Evolutionary conservation across 1,140 invertebrate species (phyloP).

Genomic region (Augochlora pura): DNA sequence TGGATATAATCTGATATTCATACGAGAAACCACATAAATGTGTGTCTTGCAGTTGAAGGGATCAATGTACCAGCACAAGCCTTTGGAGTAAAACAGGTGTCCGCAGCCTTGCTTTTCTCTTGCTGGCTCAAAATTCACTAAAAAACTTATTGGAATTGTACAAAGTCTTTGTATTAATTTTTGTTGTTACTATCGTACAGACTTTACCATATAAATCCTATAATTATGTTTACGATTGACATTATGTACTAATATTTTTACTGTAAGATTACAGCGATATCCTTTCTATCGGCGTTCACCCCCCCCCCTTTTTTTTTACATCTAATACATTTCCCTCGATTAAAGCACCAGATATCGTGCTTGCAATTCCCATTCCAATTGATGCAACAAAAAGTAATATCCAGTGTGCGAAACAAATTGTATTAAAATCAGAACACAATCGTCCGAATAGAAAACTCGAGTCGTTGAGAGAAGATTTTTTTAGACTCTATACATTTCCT

Average conservation of each 20-base stretch:
- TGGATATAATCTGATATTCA: slow-evolving; percentile 36
- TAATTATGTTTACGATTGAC: slow-evolving; percentile 61
- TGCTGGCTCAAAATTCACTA: slow-evolving; percentile 45
- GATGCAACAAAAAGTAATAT: slow-evolving; percentile 17
- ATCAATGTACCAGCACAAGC: slow-evolving; percentile 54
- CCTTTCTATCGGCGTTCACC: neutral
- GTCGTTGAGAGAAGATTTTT: neutral
- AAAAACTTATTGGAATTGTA: slow-evolving; percentile 54
- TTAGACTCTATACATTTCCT: neutral
- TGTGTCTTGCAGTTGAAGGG: slow-evolving; percentile 54
- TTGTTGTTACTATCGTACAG: slow-evolving; percentile 40
- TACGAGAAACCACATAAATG: slow-evolving; percentile 46
- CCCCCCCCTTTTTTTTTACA: neutral
- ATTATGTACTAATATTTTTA: slow-evolving; percentile 40
- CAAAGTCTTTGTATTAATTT: slow-evolving; percentile 46
- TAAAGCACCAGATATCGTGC: neutral
- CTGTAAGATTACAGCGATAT: slow-evolving; percentile 36
- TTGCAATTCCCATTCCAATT: neutral
- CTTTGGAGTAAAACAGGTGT: slow-evolving; percentile 14
- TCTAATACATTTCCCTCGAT: slow-evolving; percentile 2
- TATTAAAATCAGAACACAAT: slow-evolving; percentile 17
- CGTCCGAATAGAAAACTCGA: slow-evolving; percentile 42
- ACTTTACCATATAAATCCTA: slow-evolving; percentile 53
- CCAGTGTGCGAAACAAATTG: slow-evolving; percentile 7
- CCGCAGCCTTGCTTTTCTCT: slow-evolving; percentile 35